phyloP scores from a whole-genome alignment of 2,113 vertebrate species.

The Camarhynchus parvulus region DNA sequence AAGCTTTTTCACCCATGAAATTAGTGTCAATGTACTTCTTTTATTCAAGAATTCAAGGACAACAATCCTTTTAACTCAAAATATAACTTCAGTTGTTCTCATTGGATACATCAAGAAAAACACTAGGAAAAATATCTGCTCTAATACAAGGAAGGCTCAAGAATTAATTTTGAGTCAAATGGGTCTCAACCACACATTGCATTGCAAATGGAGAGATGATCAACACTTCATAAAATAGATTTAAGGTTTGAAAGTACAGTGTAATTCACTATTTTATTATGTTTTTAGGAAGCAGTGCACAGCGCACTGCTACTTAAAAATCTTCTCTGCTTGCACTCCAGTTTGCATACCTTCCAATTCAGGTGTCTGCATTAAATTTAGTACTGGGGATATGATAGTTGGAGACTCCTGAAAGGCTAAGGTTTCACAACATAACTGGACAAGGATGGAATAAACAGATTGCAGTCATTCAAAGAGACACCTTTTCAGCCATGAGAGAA shows the following conservation, averaged over 20 bases:
- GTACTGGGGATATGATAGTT: not conserved
- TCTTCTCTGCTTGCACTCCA: not conserved
- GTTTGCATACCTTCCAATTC: not conserved
- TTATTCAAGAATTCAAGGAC: conserved; percentile 45
- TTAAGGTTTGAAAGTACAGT: not conserved
- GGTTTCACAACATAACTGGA: not conserved
- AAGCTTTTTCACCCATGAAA: conserved; percentile 63
- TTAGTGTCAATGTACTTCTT: conserved; percentile 33
- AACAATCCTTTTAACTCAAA: conserved; percentile 36
- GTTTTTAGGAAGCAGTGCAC: not conserved
- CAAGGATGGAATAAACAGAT: not conserved
- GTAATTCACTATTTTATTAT: not conserved
- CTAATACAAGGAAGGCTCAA: not conserved
- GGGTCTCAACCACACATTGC: not conserved
- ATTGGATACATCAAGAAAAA: not conserved
- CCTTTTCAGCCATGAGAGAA: not conserved
- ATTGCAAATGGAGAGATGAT: not conserved
- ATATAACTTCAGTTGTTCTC: not conserved
- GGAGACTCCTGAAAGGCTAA: not conserved
- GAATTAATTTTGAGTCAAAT: not conserved
- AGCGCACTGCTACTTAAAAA: not conserved
- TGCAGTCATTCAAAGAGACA: not conserved
- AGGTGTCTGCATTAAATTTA: not conserved
- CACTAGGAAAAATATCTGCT: not conserved
- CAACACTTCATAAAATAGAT: not conserved